Evolutionary conservation across 1,140 invertebrate genomes (phyloP).

Genomic region (Drosophila oshimai): DNA sequence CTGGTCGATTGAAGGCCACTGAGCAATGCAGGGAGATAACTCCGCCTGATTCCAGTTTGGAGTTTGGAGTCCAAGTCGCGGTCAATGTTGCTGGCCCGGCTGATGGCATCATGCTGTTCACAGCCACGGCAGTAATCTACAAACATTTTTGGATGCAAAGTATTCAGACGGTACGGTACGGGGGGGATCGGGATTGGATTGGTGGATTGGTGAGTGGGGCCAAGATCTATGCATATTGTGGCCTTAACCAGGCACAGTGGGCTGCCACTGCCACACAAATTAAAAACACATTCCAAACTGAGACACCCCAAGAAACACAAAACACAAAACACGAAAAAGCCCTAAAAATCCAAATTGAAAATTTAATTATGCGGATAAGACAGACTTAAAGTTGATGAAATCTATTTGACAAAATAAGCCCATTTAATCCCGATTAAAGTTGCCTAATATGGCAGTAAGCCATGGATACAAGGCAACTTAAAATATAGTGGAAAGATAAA

Average conservation of each 20-base stretch:
- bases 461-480: not conserved
- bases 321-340: not conserved
- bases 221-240: constrained; percentile 25
- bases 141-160: constrained; percentile 40
- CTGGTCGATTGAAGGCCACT: constrained; percentile 36
- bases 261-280: constrained; percentile 5
- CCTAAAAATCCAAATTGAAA: constrained; percentile 25
- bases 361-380: constrained; percentile 20
- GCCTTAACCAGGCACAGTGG: constrained; percentile 29
- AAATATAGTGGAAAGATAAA: not conserved
- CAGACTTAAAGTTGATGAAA: not conserved
- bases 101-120: constrained; percentile 71
- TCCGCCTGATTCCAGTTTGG: constrained; percentile 3
- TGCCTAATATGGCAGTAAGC: constrained; percentile 1
- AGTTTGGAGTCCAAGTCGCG: constrained; percentile 12
- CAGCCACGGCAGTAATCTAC: constrained; percentile 32
- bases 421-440: constrained; percentile 12
- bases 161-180: not conserved
- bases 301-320: not conserved
- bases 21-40: constrained; percentile 39
- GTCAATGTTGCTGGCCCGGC: constrained; percentile 6
- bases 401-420: constrained; percentile 3
- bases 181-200: not conserved
- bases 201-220: not conserved
- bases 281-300: constrained; percentile 20